These are phyloP conservation scores for Stichodactyla helianthus DNA, from an alignment of 64 coral and sea anemone genomes.

Conservation along the genomic window DNA sequence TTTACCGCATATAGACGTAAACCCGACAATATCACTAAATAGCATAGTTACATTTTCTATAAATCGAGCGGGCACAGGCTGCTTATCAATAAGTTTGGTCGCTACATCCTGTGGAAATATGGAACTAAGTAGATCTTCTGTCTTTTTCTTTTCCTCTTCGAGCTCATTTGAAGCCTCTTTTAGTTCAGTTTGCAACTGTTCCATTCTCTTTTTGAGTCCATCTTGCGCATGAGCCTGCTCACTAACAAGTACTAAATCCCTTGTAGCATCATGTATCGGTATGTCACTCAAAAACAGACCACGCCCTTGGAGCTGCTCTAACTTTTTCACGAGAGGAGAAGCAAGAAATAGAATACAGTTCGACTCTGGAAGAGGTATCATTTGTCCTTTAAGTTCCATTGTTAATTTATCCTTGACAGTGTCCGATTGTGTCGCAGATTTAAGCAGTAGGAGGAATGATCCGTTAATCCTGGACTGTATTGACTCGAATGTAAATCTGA, in stretches of 20 bases:
- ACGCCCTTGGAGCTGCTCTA: slow-evolving; percentile 69
- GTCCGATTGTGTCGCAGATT: slow-evolving; percentile 21
- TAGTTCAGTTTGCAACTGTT: slow-evolving; percentile 57
- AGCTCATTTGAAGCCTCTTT: slow-evolving; percentile 59
- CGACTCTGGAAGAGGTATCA: slow-evolving; percentile 71
- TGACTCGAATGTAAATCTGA: slow-evolving; percentile 28
- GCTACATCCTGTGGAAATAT: slow-evolving; percentile 83
- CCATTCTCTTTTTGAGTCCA: slow-evolving; percentile 74
- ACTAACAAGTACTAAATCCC: slow-evolving; percentile 73
- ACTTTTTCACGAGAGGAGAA: slow-evolving; percentile 65
- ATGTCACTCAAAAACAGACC: slow-evolving; percentile 81
- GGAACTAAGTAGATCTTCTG: slow-evolving; percentile 69
- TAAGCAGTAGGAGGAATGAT: slow-evolving; percentile 40
- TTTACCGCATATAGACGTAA: slow-evolving; percentile 76
- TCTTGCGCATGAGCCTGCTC: slow-evolving; percentile 77
- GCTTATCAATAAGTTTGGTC: slow-evolving; percentile 61
- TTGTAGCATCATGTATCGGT: slow-evolving; percentile 87
- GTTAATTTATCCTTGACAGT: slow-evolving; percentile 18
- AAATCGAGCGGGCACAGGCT: slow-evolving; percentile 58
- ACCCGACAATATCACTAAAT: slow-evolving; percentile 86
- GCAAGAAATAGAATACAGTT: slow-evolving; percentile 65
- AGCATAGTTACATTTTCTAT: slow-evolving; percentile 84
- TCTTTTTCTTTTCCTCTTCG: slow-evolving; percentile 70
- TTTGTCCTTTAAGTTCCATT: slow-evolving; percentile 75
- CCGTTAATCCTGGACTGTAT: slow-evolving; percentile 60